A percentile compares a stretch with the other conserved stretches of the same genome.
phyloP scores from a whole-genome alignment of 2,113 vertebrate species.

The Elanus axillaris region DNA sequence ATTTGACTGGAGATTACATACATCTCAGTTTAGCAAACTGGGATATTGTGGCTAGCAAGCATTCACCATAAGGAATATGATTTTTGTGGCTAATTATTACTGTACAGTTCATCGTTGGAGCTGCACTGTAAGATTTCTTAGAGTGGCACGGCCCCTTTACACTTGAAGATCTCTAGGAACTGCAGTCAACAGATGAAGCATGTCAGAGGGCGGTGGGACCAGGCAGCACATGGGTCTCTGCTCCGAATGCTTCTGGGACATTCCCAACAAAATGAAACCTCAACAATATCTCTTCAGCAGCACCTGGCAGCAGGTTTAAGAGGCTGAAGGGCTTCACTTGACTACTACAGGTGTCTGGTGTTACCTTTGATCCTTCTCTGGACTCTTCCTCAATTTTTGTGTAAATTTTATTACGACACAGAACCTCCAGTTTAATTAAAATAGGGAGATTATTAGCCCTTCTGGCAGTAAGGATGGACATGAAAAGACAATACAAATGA shows the following conservation, averaged over 20 bases:
- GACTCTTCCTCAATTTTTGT: background rate
- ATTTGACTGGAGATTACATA: too few relatives aligned
- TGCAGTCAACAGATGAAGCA: background rate
- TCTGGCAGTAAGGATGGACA: background rate
- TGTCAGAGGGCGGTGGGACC: background rate
- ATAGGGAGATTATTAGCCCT: background rate
- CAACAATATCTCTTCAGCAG: background rate
- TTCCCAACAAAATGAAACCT: background rate
- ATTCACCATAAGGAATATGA: background rate
- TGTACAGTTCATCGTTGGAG: rapidly evolving
- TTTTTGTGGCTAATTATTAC: background rate
- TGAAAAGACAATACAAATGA: background rate
- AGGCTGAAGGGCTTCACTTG: background rate
- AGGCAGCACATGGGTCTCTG: rapidly evolving
- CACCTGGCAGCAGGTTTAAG: background rate
- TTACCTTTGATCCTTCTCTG: background rate
- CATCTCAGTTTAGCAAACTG: background rate
- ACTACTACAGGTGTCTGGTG: background rate
- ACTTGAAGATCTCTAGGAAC: background rate
- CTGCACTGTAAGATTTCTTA: background rate
- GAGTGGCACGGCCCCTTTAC: background rate
- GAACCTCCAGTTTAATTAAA: background rate
- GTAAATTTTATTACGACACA: background rate
- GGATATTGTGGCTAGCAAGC: background rate
- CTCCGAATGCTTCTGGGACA: background rate